Evolutionary conservation across 2,113 vertebrate genomes (phyloP).

Genomic region (Crotophaga sulcirostris): DNA sequence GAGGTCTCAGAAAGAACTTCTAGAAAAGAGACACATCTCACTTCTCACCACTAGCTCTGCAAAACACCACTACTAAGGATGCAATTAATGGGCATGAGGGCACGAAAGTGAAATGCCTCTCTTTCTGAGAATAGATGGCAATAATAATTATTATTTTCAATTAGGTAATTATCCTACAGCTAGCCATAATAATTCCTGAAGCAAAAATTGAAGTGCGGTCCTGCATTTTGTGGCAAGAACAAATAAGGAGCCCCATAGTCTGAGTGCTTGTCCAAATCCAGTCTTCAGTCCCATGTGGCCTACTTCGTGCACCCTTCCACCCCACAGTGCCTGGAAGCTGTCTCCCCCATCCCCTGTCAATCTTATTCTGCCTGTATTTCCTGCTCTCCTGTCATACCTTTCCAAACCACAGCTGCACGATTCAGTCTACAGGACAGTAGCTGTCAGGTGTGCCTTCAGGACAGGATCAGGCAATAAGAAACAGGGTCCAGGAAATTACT

Average conservation of each 20-base stretch:
- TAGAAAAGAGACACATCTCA: not conserved
- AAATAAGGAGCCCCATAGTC: not conserved
- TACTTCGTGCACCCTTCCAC: not conserved
- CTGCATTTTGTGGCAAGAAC: not conserved
- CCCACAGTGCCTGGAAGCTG: not conserved
- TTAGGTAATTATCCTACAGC: not conserved
- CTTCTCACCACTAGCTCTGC: not conserved
- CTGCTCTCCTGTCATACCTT: not conserved
- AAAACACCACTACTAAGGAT: not conserved
- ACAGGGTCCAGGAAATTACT: not conserved
- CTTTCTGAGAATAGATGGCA: not conserved
- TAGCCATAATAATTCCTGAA: not conserved
- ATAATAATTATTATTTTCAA: not conserved
- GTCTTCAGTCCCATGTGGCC: not conserved
- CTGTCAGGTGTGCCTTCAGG: not conserved
- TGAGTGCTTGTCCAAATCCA: not conserved
- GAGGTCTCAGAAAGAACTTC: not conserved
- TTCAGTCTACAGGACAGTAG: not conserved
- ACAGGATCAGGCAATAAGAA: not conserved
- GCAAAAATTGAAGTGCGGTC: not conserved
- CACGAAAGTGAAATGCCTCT: not conserved
- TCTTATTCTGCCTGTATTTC: not conserved
- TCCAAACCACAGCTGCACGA: not conserved
- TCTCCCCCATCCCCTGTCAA: rapidly evolving
- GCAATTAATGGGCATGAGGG: not conserved